A percentile compares a stretch with the other conserved stretches of the same genome.
Conservation (phyloP, 2,888 invertebrate species). For the Escarpia spicata region DNA sequence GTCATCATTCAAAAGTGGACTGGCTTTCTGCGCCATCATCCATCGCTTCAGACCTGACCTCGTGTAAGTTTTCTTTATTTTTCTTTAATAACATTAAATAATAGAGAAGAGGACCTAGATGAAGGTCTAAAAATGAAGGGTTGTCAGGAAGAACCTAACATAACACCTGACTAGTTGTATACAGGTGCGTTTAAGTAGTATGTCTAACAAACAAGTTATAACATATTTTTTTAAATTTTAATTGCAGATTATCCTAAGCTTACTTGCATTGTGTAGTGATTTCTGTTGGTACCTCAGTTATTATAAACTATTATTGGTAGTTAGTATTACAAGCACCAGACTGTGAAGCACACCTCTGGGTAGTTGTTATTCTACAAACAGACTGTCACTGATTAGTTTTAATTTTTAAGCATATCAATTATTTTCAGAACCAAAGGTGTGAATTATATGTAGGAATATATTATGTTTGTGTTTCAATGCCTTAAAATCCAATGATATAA, state of each 20-base stretch:
- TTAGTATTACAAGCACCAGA: background rate
- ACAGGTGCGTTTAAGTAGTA: no score
- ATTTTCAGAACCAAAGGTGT: background rate
- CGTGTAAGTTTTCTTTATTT: constrained; percentile 78
- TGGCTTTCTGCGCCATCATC: constrained; percentile 95
- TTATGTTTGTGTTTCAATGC: no score
- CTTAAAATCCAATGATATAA: no score
- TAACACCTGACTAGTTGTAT: no score
- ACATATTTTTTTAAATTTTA: no score
- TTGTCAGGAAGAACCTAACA: no score
- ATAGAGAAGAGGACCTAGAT: background rate
- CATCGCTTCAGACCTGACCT: constrained; percentile 95
- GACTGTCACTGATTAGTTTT: background rate
- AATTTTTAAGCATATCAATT: no score
- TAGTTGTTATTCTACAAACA: background rate
- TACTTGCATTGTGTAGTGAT: background rate
- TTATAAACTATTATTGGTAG: background rate
- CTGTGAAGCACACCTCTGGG: background rate
- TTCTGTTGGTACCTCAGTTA: background rate
- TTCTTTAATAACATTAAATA: constrained; percentile 24
- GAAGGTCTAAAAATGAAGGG: background rate
- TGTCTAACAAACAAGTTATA: no score
- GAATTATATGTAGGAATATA: background rate
- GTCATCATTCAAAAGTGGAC: constrained; percentile 92
- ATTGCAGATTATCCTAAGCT: background rate